A percentile compares a stretch with the other conserved stretches of the same genome.
phyloP scores from a whole-genome alignment of 2,888 invertebrate species.

The Gari tellinella region DNA sequence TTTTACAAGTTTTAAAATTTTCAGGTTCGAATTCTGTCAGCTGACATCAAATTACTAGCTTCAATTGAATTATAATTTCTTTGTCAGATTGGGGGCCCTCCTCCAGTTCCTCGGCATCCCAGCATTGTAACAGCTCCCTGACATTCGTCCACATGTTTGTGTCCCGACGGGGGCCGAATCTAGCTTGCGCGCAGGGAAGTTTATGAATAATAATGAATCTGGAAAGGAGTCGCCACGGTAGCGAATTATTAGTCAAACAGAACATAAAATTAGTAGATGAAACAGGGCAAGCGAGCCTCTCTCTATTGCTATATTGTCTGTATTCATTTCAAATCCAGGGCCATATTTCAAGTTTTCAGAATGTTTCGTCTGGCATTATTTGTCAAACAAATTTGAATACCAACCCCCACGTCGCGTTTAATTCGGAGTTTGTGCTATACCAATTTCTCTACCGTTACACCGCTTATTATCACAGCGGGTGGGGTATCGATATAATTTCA shows the following conservation, averaged over 20 bases:
- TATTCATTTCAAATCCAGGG: constrained; percentile 28
- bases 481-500: constrained; percentile 68
- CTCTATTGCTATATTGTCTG: constrained; percentile 41
- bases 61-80: constrained; percentile 48
- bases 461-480: constrained; percentile 66
- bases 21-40: constrained; percentile 1
- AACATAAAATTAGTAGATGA: constrained; percentile 60
- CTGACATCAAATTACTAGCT: background rate
- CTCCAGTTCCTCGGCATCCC: constrained; percentile 1
- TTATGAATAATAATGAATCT: constrained; percentile 59
- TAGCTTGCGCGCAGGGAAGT: constrained; percentile 21
- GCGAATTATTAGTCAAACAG: constrained; percentile 62
- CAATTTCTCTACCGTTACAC: constrained; percentile 51
- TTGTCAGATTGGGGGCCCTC: constrained; percentile 25
- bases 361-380: constrained; percentile 47
- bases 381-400: constrained; percentile 51
- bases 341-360: constrained; percentile 51
- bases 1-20: constrained; percentile 1
- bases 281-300: constrained; percentile 52
- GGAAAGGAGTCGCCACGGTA: constrained; percentile 38
- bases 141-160: constrained; percentile 47
- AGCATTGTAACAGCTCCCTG: constrained; percentile 18
- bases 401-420: constrained; percentile 49
- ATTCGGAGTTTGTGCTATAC: constrained; percentile 53
- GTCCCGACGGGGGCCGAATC: constrained; percentile 50